Percentiles rank a stretch among this genome's conserved stretches.
phyloP scores from a whole-genome alignment of 2,113 vertebrate genomes.

The Scartelaos histophorus region DNA sequence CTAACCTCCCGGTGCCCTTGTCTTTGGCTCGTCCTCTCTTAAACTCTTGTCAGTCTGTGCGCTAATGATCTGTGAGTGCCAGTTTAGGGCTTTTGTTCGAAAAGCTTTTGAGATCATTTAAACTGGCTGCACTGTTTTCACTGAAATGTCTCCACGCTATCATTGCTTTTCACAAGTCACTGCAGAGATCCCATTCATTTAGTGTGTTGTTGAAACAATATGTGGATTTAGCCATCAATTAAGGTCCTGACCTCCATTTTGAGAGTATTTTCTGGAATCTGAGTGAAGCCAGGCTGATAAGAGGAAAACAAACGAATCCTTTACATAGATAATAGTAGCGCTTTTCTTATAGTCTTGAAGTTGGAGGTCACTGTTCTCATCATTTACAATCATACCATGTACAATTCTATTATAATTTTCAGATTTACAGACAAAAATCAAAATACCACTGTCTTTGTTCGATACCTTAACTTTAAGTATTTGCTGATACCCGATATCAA shows the following conservation, averaged over 20 bases:
- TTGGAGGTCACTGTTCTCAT: neutral
- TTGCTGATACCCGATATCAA: no score
- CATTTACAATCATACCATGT: no score
- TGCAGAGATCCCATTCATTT: neutral
- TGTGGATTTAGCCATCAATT: neutral
- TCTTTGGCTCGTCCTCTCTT: constrained; percentile 15
- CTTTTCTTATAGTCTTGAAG: neutral
- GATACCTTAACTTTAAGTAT: no score
- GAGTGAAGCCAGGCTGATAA: neutral
- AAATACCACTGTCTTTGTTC: no score
- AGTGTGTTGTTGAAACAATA: neutral
- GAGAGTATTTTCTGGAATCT: neutral
- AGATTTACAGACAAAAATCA: no score
- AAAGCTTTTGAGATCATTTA: constrained; percentile 5
- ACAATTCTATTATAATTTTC: no score
- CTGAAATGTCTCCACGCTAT: neutral
- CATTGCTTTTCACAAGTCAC: neutral
- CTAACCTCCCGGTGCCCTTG: constrained; percentile 14
- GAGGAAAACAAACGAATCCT: neutral
- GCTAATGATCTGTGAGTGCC: constrained; percentile 19
- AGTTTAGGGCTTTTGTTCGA: neutral
- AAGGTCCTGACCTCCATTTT: constrained; percentile 12
- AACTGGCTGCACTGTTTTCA: neutral
- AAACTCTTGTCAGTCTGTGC: constrained; percentile 9
- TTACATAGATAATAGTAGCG: neutral